Evolutionary conservation across 1,140 invertebrate species (phyloP), one percentile per base, ranked within the genome.

Genomic region (Diorhabda elongata): DNA sequence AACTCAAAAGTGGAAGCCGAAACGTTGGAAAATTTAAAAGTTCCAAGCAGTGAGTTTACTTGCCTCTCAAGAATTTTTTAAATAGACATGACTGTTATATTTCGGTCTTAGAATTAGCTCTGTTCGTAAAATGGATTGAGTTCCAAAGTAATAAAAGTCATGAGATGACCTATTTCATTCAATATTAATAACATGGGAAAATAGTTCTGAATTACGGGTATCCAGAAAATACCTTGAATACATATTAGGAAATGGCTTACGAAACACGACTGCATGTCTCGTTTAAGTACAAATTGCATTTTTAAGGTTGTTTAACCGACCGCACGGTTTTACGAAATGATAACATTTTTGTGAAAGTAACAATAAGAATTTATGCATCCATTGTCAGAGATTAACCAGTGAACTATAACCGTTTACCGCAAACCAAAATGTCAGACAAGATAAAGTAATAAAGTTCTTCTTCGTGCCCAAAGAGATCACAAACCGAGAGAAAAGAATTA

Each of bases 351-450:
- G 71, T 71, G 71, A 73, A 73, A 73, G 71, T 73, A 60, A 71
- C 71, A 71, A 71, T 71, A 58, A 70, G 69, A 70, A 73, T 73
- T 73, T 73, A 73, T 73, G 71, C 64, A 71, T 73, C 71, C 68
- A 73, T 73, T 73, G 71, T 73, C 67, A 71, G 69, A 70, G 69
- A 70, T 73, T 67, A 73, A 68, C 69, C 71, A 73, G 66, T 73
- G 71, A 73, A 73, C 71, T 73, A 73, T 73, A 73, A 73, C 71
- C 71, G 67, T 72, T 72, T 62, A 69, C 60, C 52, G 66, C 64
- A 43, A 58, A 68, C 66, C 62, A 45, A 73, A 73, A 73, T 73
- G 71, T 71, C 71, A 73, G 64, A 56, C 64, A n/a, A 66, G 68
- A 64, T 72, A 69, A 69, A 67, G 68, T 67, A 67, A 66, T 70